Evolutionary conservation across 1,140 invertebrate genomes (phyloP), one percentile per base, ranked within the genome.

Genomic region (Bradynema listronoti): DNA sequence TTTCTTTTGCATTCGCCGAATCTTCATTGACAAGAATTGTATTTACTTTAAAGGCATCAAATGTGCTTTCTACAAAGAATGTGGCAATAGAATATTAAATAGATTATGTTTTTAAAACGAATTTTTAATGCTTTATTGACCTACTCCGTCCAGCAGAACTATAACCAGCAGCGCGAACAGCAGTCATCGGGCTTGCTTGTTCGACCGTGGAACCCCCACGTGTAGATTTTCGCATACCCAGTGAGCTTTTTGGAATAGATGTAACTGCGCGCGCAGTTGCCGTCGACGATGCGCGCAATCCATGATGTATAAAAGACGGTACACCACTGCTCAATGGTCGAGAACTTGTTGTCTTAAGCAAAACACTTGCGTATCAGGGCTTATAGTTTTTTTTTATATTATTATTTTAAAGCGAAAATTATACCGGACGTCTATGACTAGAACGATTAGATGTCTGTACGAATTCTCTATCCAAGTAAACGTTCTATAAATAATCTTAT

Each of bases 111-210:
- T 41, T 27, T n/a, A n/a, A n/a, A n/a, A n/a, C n/a, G n/a, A n/a
- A n/a, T n/a, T n/a, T n/a, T n/a, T n/a, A n/a, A n/a, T n/a, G n/a
- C n/a, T n/a, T n/a, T 6, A 3, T 7, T 32, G 58, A 56, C 66
- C 81, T 43, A 79, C 80, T 65, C 54, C 65, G 58, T 11, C 81
- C 80, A 58, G 84, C 84, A 22, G 88, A 88, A 2, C 88, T 91
- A 78, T 91, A 96, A 2, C 93, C 92, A 39, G 89, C 92, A 9
- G 89, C 91, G 56, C 88, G 82, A n/a, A 95, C 88, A 22, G 91
- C 91, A 9, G 93, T 96, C 83, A 94, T 90, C 7, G 92, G 92
- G 58, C 92, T 82, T 34, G 84, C 80, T 16, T 79, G 70, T 14
- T 65, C 78, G 63, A 46, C 42, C 11, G 53, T 32, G 9, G 14